Evolutionary conservation across 1,140 invertebrate species (phyloP).

Genomic region (Rhopalosiphum maidis): DNA sequence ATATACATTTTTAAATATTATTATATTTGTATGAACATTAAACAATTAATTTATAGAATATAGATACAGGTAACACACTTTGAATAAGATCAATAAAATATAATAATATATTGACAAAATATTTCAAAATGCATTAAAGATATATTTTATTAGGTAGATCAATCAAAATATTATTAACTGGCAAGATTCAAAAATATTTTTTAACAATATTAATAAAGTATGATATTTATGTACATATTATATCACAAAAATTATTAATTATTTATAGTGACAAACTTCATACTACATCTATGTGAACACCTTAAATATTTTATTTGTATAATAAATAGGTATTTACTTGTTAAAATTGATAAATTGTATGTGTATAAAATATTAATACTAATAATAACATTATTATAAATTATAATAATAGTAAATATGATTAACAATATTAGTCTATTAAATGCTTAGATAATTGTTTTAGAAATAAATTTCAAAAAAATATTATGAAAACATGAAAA

Average conservation of each 20-base stretch:
- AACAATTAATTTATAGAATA: neutral
- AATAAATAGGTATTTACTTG: neutral
- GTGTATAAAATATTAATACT: constrained; percentile 40
- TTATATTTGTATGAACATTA: neutral
- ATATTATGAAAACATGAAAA: neutral
- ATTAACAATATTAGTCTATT: constrained; percentile 24
- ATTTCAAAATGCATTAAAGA: neutral
- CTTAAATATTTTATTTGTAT: neutral
- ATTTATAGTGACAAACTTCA: neutral
- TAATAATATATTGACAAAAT: neutral
- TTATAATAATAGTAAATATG: constrained; percentile 45
- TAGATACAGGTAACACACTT: neutral
- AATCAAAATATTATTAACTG: constrained; percentile 21
- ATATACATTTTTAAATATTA: neutral
- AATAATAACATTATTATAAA: constrained; percentile 34
- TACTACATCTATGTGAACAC: neutral
- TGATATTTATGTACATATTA: constrained; percentile 29
- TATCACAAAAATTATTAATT: constrained; percentile 41
- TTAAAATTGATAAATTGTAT: neutral
- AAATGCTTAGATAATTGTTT: neutral
- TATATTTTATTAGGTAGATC: constrained; percentile 28
- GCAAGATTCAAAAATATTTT: constrained; percentile 53
- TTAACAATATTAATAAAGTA: constrained; percentile 11
- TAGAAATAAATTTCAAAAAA: neutral
- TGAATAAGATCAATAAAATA: constrained; percentile 9